phyloP scores from a whole-genome alignment of 1,140 invertebrate species.

The Drosophila nasuta region DNA sequence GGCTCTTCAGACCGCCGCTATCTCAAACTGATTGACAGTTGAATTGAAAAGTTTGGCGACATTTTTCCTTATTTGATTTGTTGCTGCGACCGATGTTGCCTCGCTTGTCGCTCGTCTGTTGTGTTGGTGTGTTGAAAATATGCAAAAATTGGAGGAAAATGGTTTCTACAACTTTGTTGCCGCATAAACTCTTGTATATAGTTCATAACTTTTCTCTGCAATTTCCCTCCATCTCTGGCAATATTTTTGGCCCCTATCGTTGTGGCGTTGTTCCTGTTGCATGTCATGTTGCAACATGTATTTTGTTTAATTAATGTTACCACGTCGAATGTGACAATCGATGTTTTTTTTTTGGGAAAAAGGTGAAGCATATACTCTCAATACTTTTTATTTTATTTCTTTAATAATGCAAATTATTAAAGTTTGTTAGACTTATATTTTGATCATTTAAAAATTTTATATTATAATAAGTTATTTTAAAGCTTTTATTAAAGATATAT shows the following conservation, averaged over 20 bases:
- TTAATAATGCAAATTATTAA: no score
- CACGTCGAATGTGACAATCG: slow-evolving; percentile 27
- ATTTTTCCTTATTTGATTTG: slow-evolving; percentile 84
- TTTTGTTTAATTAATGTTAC: slow-evolving; percentile 57
- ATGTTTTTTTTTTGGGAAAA: no score
- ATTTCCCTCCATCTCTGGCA: background rate
- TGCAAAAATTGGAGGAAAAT: slow-evolving; percentile 76
- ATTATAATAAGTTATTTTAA: no score
- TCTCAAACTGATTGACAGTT: slow-evolving; percentile 83
- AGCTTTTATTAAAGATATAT: no score
- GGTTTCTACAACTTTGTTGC: slow-evolving; percentile 53
- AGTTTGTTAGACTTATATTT: no score
- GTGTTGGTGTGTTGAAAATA: slow-evolving; percentile 39
- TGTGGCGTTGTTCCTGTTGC: slow-evolving; percentile 21
- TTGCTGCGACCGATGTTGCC: slow-evolving; percentile 44
- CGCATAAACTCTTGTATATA: slow-evolving; percentile 59
- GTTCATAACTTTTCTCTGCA: slow-evolving; percentile 67
- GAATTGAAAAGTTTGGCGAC: slow-evolving; percentile 83
- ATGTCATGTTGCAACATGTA: slow-evolving; percentile 53
- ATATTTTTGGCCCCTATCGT: background rate
- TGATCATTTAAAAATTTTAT: no score
- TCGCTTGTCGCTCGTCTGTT: background rate
- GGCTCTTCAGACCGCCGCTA: slow-evolving; percentile 69
- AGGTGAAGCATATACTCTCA: no score
- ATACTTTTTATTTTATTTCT: no score